Evolutionary conservation across 2,888 invertebrate genomes (phyloP).

Genomic region (Netelia inedita): DNA sequence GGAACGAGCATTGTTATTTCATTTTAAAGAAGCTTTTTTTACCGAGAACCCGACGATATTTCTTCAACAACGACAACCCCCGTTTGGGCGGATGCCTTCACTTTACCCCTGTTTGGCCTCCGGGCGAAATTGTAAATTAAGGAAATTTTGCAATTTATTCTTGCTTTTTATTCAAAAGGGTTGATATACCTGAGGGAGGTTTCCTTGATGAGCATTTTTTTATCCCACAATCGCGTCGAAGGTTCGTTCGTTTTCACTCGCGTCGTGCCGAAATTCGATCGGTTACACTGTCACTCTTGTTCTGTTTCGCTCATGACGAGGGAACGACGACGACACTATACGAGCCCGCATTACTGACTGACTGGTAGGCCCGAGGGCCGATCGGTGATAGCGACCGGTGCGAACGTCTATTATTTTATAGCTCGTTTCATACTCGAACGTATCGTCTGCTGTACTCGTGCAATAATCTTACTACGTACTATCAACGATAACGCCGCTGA

Average conservation of each 20-base stretch:
- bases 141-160: neutral
- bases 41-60: constrained; percentile 25
- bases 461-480: too few relatives aligned
- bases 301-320: constrained; percentile 77
- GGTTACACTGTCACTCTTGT: constrained; percentile 78
- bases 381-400: constrained; percentile 3
- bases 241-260: neutral
- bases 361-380: constrained; percentile 61
- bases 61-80: neutral
- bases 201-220: constrained; percentile 83
- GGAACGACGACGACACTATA: constrained; percentile 73
- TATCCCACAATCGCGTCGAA: neutral
- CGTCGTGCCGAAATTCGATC: neutral
- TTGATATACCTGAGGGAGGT: constrained; percentile 82
- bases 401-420: neutral
- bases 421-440: neutral
- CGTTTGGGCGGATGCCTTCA: neutral
- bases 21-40: neutral
- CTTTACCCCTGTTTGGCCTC: neutral
- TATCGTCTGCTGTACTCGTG: too few relatives aligned
- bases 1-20: constrained; percentile 20
- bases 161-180: neutral
- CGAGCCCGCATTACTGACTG: constrained; percentile 83
- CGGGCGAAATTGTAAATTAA: neutral
- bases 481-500: too few relatives aligned